Conservation (phyloP, 2,797 vertebrate genomes). For the Danio albolineatus region DNA sequence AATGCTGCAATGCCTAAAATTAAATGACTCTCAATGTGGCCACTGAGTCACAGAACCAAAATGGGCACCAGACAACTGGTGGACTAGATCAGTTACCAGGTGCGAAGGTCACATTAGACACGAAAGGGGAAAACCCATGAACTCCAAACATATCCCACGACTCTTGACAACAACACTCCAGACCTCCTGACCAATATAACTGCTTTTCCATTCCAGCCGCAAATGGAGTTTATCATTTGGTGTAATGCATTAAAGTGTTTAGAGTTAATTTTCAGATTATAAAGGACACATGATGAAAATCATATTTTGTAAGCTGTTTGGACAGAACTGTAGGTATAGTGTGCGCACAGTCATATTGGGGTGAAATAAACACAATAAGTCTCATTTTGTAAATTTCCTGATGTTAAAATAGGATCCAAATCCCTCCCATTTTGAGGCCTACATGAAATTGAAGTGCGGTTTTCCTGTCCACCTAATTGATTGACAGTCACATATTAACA, state of each 20-base stretch:
- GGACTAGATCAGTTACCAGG: slow-evolving; percentile 74
- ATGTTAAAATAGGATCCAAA: no score
- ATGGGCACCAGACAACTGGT: slow-evolving; percentile 76
- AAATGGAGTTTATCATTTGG: neutral
- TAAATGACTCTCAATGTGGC: slow-evolving; percentile 72
- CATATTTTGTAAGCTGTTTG: no score
- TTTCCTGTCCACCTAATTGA: no score
- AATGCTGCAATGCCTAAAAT: slow-evolving; percentile 79
- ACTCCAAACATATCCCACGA: slow-evolving; percentile 52
- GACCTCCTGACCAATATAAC: neutral
- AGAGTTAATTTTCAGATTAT: no score
- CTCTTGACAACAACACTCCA: slow-evolving; percentile 43
- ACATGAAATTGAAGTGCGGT: no score
- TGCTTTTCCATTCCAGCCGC: neutral
- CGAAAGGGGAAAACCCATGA: slow-evolving; percentile 54
- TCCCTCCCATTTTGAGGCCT: no score
- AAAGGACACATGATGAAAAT: no score
- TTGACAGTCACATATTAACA: no score
- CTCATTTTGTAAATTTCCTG: no score
- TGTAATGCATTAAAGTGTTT: neutral
- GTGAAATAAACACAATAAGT: no score
- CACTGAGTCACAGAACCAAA: slow-evolving; percentile 79
- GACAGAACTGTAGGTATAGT: no score
- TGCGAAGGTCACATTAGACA: slow-evolving; percentile 74
- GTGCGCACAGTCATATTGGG: no score